Evolutionary conservation across 92 coral and sea anemone species (phyloP), one percentile per base, ranked within the genome.

Genomic region (Epizoanthus stellaris): DNA sequence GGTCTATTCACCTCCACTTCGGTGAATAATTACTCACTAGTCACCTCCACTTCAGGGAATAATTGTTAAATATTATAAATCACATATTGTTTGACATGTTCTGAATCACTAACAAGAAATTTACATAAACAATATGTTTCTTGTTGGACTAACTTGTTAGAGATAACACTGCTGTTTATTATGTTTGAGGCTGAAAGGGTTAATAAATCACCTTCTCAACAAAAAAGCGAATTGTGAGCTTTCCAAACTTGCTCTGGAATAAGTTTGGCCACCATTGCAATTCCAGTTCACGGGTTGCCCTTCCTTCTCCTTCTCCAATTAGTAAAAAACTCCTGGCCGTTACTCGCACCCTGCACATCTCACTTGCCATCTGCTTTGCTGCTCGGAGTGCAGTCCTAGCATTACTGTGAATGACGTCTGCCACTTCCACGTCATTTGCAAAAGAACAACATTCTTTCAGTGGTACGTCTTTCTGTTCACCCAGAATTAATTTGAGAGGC

Each of bases 241-340:
- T 23, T 23, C 25, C 25, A 23, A 23, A 23, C 25, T 0, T 23
- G 25, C 25, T 23, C 25, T 23, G 25, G 25, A 67, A 67, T 67
- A 25, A 34, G 16, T 67, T 43, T 23, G 49, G 39, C 72, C 72
- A 67, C 72, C 72, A 67, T 43, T 67, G 45, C 13, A 67, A 34
- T 16, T 67, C 72, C 23, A 67, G 12, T 67, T 67, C 72, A 40
- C 17, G 23, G 23, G 72, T 67, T 23, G 72, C 42, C 72, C 72
- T 67, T 43, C 72, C 72, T 67, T 25, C 40, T 67, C 72, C 72
- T 16, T 6, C 72, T 23, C 72, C 42, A 36, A 67, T 67, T 43
- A 23, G 14, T 43, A 67, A 43, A 40, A 40, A 67, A 23, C 13
- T 67, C 40, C 72, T 67, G 8, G 42, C 72, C 23, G 0, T 25